Base-by-base conservation (phyloP, 2,797 vertebrate species). In the Neoniphon sammara region DNA sequence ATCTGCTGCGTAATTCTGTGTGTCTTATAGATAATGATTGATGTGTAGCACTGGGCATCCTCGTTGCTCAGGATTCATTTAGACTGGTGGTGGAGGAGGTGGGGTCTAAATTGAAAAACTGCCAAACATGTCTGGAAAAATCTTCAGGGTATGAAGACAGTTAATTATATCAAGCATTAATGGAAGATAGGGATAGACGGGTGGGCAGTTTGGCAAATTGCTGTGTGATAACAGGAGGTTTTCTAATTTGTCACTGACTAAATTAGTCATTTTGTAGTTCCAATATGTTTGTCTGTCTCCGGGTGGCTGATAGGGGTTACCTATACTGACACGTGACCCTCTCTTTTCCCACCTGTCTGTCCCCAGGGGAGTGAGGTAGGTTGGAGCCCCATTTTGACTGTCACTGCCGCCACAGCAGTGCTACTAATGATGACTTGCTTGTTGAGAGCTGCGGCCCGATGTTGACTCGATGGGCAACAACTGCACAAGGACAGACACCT, bases 321-420 rank as follows among this genome's bases (percentile, higher is more conserved):
- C 23, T 55, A 52, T 53, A 7, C 60, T 31, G 39, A 58, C 66
- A 49, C 72, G 27, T 85, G 75, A 88, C 74, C 14, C 49, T 27
- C 1, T 53, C 75, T 23, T 82, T 69, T 63, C 66, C 68, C 11
- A 27, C 44, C 53, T 87, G 66, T 91, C 64, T 87, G 73, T 84
- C 84, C 71, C 78, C 86, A 94, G 93, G 87, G 91, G 89, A 89
- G 90, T 91, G 91, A 93, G 88, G 86, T 93, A 93, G 91, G 87
- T 78, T 93, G 91, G 94, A 94, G 87, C 88, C 93, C 92, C 87
- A 89, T 94, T 82, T 86, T 94, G 88, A 89, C 92, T 77, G 87
- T 94, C 76, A 89, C 93, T 73, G 91, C 93, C 78, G 93, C 91
- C 84, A 84, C 93, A 30, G 92, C 93, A 20, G 87, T 91, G 87